Conservation (phyloP, 2,888 invertebrate genomes). For the Hypolimnas misippus region DNA sequence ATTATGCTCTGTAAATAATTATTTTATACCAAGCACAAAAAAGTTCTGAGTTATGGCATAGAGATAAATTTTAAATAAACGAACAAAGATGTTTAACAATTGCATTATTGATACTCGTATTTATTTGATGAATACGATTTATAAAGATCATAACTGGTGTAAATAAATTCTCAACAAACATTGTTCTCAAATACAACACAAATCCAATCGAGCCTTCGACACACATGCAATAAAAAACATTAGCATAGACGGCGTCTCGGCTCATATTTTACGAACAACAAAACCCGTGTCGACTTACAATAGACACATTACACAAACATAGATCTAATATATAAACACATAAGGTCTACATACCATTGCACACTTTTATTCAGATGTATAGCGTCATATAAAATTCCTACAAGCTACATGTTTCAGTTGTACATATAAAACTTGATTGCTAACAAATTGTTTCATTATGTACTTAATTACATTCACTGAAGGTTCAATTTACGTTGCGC, state of each 20-base stretch:
- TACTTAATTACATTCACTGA: constrained; percentile 65
- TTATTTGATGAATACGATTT: background rate
- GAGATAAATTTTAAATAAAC: too few species aligned
- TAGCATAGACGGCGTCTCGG: constrained; percentile 60
- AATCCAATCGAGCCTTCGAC: constrained; percentile 62
- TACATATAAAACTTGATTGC: constrained; percentile 53
- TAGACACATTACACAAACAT: constrained; percentile 8
- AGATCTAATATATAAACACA: constrained; percentile 6
- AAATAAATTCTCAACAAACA: constrained; percentile 22
- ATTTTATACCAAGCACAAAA: too few species aligned
- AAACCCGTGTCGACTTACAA: constrained; percentile 17
- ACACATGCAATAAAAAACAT: constrained; percentile 65
- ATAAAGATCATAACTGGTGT: background rate
- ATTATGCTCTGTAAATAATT: too few species aligned
- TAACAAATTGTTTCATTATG: constrained; percentile 67
- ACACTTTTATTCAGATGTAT: constrained; percentile 4
- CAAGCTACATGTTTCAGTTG: constrained; percentile 51
- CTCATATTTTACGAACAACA: constrained; percentile 62
- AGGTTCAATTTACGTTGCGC: constrained; percentile 60
- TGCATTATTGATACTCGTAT: background rate
- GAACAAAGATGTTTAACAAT: too few species aligned
- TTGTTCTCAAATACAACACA: constrained; percentile 45
- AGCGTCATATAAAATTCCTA: constrained; percentile 51
- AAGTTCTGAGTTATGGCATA: too few species aligned
- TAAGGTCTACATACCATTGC: constrained; percentile 8